A percentile compares a stretch with the other conserved stretches of the same genome.
Conservation (phyloP, 2,113 vertebrate genomes). For the Pituophis catenifer region DNA sequence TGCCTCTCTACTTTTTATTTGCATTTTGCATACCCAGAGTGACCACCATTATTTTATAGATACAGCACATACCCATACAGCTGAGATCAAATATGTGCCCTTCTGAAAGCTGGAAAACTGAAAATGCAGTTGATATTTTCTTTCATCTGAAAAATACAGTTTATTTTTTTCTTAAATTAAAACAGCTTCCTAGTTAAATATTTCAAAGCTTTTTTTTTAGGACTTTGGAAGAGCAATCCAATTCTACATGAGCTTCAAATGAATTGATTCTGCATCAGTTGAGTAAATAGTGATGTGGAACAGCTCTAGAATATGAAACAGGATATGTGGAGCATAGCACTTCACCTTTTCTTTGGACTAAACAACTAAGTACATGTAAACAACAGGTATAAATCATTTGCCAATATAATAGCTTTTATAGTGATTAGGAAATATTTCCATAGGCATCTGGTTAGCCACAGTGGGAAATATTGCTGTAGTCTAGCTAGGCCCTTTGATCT, state of each 20-base stretch:
- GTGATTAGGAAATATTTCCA: background rate
- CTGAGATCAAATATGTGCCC: background rate
- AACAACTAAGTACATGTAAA: background rate
- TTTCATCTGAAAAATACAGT: background rate
- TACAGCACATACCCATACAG: background rate
- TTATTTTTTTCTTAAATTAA: background rate
- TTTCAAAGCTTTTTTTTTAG: background rate
- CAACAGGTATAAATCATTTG: background rate
- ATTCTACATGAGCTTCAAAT: background rate
- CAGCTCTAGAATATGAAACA: background rate
- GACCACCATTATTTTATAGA: background rate
- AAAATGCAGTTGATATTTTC: background rate
- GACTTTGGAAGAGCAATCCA: background rate
- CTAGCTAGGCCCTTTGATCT: background rate
- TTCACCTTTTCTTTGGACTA: background rate
- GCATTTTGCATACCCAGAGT: background rate
- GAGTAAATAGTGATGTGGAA: background rate
- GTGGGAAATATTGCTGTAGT: background rate
- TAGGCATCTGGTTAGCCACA: background rate
- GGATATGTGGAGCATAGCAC: background rate
- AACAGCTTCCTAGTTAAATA: background rate
- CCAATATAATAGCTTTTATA: background rate
- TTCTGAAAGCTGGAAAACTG: background rate
- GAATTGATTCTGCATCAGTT: background rate
- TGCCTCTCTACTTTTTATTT: slow-evolving; percentile 8